Conservation (phyloP, 2,113 vertebrate genomes). For the Dendrocopos noguchii region DNA sequence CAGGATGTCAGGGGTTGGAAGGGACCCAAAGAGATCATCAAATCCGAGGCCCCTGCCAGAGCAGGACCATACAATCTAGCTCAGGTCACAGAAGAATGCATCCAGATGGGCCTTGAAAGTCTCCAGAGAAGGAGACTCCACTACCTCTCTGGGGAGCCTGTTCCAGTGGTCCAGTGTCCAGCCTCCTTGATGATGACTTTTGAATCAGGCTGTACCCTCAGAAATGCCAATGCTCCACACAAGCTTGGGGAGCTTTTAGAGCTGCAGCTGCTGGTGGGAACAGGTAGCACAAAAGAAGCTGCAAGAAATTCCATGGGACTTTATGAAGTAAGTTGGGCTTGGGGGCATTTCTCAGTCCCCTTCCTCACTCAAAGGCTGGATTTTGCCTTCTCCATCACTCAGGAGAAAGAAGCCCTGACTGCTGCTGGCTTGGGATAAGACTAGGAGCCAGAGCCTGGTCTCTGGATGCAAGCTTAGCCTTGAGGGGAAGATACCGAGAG, state of each 20-base stretch:
- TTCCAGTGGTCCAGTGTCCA: too few species aligned
- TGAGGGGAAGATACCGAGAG: neutral
- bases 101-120: too few species aligned
- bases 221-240: accelerated
- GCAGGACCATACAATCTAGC: too few species aligned
- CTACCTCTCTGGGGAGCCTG: too few species aligned
- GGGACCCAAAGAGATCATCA: too few species aligned
- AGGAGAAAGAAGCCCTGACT: neutral
- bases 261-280: neutral
- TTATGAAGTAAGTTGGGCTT: neutral
- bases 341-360: neutral
- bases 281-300: neutral
- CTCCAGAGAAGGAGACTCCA: too few species aligned
- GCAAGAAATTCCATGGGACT: neutral
- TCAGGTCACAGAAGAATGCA: too few species aligned
- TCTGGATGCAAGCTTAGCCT: neutral
- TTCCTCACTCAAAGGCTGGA: neutral
- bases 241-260: neutral
- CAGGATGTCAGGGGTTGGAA: too few species aligned
- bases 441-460: neutral
- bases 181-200: neutral
- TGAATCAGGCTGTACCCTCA: neutral
- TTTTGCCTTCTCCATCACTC: neutral
- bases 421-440: neutral
- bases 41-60: too few species aligned